phyloP scores from a whole-genome alignment of 2,888 invertebrate species.

The Erynnis tages region DNA sequence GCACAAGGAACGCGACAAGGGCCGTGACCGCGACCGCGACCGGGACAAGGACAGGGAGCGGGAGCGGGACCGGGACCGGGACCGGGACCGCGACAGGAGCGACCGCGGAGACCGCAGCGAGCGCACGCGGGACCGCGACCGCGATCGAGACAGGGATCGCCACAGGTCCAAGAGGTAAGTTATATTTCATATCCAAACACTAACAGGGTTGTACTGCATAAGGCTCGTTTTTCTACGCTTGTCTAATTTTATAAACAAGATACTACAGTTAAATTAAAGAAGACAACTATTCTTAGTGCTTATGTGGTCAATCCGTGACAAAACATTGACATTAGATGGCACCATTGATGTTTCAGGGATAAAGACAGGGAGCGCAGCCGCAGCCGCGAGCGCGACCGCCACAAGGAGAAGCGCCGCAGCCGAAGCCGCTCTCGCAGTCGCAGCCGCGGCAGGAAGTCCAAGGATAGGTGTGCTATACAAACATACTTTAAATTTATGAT shows the following conservation, averaged over 20 bases:
- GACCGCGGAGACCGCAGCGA: conserved; percentile 44
- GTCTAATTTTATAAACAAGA: too few species aligned
- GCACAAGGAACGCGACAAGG: conserved; percentile 55
- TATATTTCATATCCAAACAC: too few species aligned
- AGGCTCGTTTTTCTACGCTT: too few species aligned
- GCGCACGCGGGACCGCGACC: conserved; percentile 55
- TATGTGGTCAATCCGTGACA: too few species aligned
- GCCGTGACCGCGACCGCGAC: conserved; percentile 47
- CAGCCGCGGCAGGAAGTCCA: conserved; percentile 68
- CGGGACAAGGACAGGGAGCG: conserved; percentile 56
- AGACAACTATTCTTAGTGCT: too few species aligned
- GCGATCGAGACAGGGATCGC: conserved; percentile 58
- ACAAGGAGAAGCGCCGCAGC: conserved; percentile 57
- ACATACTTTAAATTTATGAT: too few species aligned
- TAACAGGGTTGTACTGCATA: too few species aligned
- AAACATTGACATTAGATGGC: too few species aligned
- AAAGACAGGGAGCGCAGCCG: conserved; percentile 67
- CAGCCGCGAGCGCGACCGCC: conserved; percentile 60
- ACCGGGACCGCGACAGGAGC: conserved; percentile 55
- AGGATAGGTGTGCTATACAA: conserved; percentile 74
- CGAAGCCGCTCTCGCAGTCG: conserved; percentile 61
- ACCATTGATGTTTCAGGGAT: conserved; percentile 57
- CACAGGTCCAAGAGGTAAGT: conserved; percentile 74
- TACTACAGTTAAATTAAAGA: too few species aligned
- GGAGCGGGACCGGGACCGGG: too few species aligned